phyloP scores from a whole-genome alignment of 2,888 invertebrate species.

The Camponotus fellah region DNA sequence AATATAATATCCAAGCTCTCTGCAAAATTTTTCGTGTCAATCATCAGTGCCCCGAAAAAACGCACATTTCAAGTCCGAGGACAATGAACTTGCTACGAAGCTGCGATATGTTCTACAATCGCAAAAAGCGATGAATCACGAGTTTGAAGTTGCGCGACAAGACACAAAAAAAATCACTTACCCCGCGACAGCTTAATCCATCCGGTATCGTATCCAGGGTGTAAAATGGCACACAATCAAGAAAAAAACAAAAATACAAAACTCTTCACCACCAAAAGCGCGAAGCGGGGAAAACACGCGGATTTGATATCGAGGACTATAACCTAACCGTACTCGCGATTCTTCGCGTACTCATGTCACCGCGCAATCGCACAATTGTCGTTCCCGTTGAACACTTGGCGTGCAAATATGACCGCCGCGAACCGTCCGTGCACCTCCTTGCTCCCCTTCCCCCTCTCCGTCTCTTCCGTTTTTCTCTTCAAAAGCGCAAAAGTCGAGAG shows the following conservation, averaged over 20 bases:
- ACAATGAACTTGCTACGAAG: conserved; percentile 9
- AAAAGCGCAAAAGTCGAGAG: not conserved
- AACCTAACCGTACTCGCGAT: conserved; percentile 6
- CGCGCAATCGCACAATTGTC: conserved; percentile 37
- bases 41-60: not conserved
- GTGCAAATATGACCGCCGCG: not conserved
- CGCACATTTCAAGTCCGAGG: not conserved
- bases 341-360: conserved; percentile 22
- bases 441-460: not conserved
- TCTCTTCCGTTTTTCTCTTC: too few relatives aligned
- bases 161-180: conserved; percentile 57
- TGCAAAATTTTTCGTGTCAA: not conserved
- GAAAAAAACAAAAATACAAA: conserved; percentile 47
- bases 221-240: conserved; percentile 65
- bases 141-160: not conserved
- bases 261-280: conserved; percentile 46
- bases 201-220: conserved; percentile 76
- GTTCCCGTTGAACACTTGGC: conserved; percentile 35
- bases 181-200: conserved; percentile 74
- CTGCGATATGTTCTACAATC: not conserved
- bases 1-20: not conserved
- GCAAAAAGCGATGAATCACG: not conserved
- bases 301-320: not conserved
- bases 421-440: too few relatives aligned
- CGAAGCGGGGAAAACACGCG: conserved; percentile 27